These are phyloP conservation scores for Camponotus floridanus DNA, from an alignment of 1,140 invertebrate genomes.

Conservation along the genomic window DNA sequence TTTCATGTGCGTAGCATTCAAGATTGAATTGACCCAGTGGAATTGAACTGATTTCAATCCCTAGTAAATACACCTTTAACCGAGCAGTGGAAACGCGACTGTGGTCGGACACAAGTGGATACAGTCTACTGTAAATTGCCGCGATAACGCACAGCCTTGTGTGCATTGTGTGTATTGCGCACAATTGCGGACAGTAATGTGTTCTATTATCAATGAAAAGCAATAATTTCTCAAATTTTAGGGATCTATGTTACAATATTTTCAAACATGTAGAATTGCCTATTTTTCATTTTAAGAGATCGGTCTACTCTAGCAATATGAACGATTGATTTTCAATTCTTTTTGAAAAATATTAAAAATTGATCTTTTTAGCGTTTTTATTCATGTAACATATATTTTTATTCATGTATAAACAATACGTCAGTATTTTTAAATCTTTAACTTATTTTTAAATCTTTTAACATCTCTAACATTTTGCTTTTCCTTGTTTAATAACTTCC, in stretches of 20 bases:
- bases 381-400: too few relatives aligned
- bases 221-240: not conserved
- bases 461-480: too few relatives aligned
- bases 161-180: slow-evolving; percentile 59
- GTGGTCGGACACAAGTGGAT: slow-evolving; percentile 28
- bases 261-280: not conserved
- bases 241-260: not conserved
- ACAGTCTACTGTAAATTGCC: slow-evolving; percentile 45
- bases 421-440: too few relatives aligned
- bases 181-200: slow-evolving; percentile 18
- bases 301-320: too few relatives aligned
- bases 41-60: not conserved
- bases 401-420: too few relatives aligned
- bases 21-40: not conserved
- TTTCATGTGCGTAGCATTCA: not conserved
- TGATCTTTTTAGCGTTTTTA: too few relatives aligned
- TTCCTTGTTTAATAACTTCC: too few relatives aligned
- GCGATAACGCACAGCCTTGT: slow-evolving; percentile 33
- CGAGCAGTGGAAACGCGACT: slow-evolving; percentile 37
- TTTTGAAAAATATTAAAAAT: too few relatives aligned
- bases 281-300: not conserved
- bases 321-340: too few relatives aligned
- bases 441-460: too few relatives aligned
- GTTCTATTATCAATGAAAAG: slow-evolving; percentile 2
- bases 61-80: slow-evolving; percentile 43